Evolutionary conservation across 35 echinoderm and acorn worm genomes (phyloP).

Genomic region (Diadema setosum): DNA sequence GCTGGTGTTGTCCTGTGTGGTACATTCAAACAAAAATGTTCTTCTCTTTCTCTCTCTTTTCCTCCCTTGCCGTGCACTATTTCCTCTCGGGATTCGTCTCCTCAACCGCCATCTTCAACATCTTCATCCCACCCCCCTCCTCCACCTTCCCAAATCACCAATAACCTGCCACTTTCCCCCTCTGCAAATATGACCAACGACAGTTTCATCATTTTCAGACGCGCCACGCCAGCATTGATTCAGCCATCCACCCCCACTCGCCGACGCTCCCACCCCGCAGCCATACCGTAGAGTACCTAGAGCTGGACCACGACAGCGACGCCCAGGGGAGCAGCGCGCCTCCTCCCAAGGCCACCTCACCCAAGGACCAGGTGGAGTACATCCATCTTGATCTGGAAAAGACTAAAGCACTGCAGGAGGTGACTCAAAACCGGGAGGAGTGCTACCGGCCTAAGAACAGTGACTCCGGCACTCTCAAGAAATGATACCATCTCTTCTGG

Average conservation of each 20-base stretch:
- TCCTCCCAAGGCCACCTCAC: conserved; percentile 29
- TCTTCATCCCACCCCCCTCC: no score
- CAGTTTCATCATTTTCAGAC: conserved; percentile 27
- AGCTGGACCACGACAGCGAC: conserved; percentile 63
- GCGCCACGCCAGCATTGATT: neutral
- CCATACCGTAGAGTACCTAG: conserved; percentile 69
- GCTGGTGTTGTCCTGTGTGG: no score
- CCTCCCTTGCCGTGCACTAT: no score
- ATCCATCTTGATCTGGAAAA: conserved; percentile 58
- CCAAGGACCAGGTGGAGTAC: conserved; percentile 48
- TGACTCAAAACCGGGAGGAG: conserved; percentile 53
- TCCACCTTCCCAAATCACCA: neutral
- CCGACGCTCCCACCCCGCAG: conserved; percentile 16
- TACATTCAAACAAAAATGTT: neutral
- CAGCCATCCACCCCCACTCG: neutral
- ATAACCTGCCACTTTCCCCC: neutral
- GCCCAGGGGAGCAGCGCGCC: neutral
- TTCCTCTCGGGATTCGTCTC: no score
- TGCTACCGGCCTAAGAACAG: conserved; percentile 8
- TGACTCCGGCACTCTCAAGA: neutral
- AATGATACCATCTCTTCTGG: neutral
- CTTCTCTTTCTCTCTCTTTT: neutral
- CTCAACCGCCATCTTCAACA: no score
- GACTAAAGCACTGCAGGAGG: conserved; percentile 51
- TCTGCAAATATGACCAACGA: conserved; percentile 18